Evolutionary conservation across 1,140 invertebrate genomes (phyloP), one percentile per base, ranked within the genome.

Genomic region (Fopius arisanus): DNA sequence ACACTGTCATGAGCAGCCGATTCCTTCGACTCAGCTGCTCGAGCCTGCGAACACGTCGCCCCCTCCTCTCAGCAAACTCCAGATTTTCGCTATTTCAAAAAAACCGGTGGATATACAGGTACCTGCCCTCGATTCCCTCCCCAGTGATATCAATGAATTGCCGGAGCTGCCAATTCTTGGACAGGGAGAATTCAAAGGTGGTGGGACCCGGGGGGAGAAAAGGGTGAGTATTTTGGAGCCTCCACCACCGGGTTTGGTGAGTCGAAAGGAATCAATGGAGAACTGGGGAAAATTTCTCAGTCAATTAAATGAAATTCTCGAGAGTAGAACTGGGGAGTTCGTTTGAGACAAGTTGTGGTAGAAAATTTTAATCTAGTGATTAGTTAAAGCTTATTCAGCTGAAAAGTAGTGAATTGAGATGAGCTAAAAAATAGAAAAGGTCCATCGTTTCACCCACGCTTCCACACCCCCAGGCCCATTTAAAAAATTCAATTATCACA

Each of bases 271-370:
- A 29, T 88, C 86, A 0, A 86, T 83, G 23, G 82, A 88, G 9
- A 88, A 80, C 71, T 88, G 86, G 86, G 86, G 83, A 72, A 77
- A 80, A 16, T 89, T 89, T 74, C 72, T 89, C 3, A 23, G 79
- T 0, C 83, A 86, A 26, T 77, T 89, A 4, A 88, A 89, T 71
- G 83, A 78, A 0, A 88, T 89, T 59, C 76, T 89, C 3, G 88
- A 89, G 70, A 87, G 82, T 65, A 84, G 86, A 75, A 77, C 74
- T 14, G 88, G 81, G 19, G 80, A 84, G 72, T 88, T 87, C 62
- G 84, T 88, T 68, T 88, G 72, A 70, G 31, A 9, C 75, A 62
- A 33, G 5, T 33, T 59, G 63, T 28, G 10, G 41, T 70, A 14
- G 29, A 23, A 48, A 23, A 54, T 51, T 29, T 26, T 70, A 51